Evolutionary conservation across 2,888 invertebrate species (phyloP).

Genomic region (Gerosis bhagava): DNA sequence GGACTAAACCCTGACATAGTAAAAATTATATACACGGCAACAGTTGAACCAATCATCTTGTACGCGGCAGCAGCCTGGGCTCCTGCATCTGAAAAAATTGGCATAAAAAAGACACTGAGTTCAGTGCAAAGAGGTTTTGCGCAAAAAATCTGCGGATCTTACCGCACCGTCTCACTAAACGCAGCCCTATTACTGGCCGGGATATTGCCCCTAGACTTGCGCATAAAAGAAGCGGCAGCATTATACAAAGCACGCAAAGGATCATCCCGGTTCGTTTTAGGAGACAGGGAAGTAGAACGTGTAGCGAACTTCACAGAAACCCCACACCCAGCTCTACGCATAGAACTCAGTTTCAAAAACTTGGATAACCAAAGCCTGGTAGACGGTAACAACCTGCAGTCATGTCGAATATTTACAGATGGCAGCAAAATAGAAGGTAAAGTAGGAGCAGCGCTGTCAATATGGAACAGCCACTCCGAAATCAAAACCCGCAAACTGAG

Average conservation of each 20-base stretch:
- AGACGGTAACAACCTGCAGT: too few relatives aligned
- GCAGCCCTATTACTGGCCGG: background rate
- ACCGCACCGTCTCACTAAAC: background rate
- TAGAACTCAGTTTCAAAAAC: too few relatives aligned
- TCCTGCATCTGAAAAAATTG: too few relatives aligned
- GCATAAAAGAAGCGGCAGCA: background rate
- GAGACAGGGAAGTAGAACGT: background rate
- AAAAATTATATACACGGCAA: too few relatives aligned
- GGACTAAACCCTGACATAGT: too few relatives aligned
- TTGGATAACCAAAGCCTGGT: too few relatives aligned
- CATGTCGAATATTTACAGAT: slow-evolving; percentile 1
- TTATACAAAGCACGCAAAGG: background rate
- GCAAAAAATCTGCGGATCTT: background rate
- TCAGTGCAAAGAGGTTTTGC: background rate
- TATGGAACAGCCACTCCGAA: background rate
- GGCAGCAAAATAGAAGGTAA: too few relatives aligned
- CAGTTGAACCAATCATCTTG: too few relatives aligned
- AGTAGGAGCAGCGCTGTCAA: too few relatives aligned
- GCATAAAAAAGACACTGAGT: too few relatives aligned
- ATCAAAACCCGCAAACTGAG: background rate
- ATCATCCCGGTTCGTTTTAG: background rate
- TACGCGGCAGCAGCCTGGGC: too few relatives aligned
- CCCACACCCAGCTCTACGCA: background rate
- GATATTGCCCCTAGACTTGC: background rate
- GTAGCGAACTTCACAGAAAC: too few relatives aligned